phyloP scores from a whole-genome alignment of 2,797 vertebrate genomes.

The Enteromius mattozi region DNA sequence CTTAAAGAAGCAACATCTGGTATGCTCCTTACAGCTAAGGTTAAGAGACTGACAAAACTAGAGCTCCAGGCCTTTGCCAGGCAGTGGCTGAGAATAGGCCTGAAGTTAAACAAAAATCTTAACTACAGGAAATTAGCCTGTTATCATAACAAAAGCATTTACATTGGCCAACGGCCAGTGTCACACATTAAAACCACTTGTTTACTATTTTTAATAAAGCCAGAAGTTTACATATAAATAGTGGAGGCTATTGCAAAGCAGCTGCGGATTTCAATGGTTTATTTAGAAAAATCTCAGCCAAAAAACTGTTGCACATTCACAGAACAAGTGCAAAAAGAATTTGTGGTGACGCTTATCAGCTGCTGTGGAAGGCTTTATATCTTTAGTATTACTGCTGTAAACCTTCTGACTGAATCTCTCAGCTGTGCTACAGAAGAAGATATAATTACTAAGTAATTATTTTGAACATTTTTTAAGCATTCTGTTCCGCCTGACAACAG shows the following conservation, averaged over 20 bases:
- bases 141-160: constrained; percentile 91
- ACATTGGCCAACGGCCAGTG: constrained; percentile 85
- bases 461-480: not conserved
- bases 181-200: constrained; percentile 79
- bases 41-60: constrained; percentile 85
- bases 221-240: constrained; percentile 73
- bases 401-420: constrained; percentile 59
- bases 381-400: constrained; percentile 53
- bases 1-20: constrained; percentile 94
- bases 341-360: constrained; percentile 73
- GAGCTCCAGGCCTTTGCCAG: constrained; percentile 74
- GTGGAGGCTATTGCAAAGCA: constrained; percentile 66
- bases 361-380: constrained; percentile 73
- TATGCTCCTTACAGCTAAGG: constrained; percentile 77
- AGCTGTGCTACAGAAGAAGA: not conserved
- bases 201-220: constrained; percentile 81
- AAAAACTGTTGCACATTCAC: constrained; percentile 69
- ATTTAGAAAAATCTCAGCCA: constrained; percentile 73
- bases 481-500: not conserved
- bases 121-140: constrained; percentile 91
- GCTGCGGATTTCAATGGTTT: constrained; percentile 68
- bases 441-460: not conserved
- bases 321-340: constrained; percentile 71
- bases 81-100: constrained; percentile 83
- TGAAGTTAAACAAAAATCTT: constrained; percentile 90